These are phyloP conservation scores for Xanthia togata DNA, from an alignment of 2,888 invertebrate species.

Conservation along the genomic window DNA sequence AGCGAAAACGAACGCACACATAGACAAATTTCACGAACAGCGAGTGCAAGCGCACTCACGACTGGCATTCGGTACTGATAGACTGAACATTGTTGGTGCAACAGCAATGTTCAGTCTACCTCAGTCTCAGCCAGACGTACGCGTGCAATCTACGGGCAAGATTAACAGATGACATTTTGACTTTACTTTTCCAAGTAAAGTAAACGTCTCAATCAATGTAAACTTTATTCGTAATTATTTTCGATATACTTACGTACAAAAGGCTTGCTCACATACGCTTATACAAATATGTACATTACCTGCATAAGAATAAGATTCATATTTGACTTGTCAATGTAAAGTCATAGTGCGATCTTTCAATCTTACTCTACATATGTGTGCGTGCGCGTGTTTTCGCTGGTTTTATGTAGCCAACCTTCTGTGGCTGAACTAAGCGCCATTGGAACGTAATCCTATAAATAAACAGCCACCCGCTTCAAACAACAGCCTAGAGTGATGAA, in stretches of 20 bases:
- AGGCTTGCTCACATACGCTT: not conserved
- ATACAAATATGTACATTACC: not conserved
- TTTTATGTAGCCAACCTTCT: conserved; percentile 11
- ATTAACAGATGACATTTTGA: not conserved
- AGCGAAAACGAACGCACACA: not conserved
- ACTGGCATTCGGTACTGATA: not conserved
- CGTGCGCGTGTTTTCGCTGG: not conserved
- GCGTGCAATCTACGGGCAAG: too few species aligned
- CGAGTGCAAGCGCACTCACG: not conserved
- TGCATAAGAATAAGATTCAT: too few species aligned
- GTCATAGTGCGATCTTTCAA: not conserved
- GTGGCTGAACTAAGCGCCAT: conserved; percentile 35
- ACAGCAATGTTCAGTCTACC: not conserved
- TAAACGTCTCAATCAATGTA: not conserved
- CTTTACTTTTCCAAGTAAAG: not conserved
- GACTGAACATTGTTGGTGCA: not conserved
- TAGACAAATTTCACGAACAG: not conserved
- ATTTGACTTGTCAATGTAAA: not conserved
- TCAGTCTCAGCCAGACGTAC: too few species aligned
- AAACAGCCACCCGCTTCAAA: conserved; percentile 46
- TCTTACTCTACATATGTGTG: not conserved
- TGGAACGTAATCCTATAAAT: conserved; percentile 56
- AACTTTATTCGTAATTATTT: not conserved
- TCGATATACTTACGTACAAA: too few species aligned
- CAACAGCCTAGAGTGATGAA: conserved; percentile 49